These are phyloP conservation scores for Tupaia tana DNA, from an alignment of 2,113 vertebrate species.

Conservation along the genomic window DNA sequence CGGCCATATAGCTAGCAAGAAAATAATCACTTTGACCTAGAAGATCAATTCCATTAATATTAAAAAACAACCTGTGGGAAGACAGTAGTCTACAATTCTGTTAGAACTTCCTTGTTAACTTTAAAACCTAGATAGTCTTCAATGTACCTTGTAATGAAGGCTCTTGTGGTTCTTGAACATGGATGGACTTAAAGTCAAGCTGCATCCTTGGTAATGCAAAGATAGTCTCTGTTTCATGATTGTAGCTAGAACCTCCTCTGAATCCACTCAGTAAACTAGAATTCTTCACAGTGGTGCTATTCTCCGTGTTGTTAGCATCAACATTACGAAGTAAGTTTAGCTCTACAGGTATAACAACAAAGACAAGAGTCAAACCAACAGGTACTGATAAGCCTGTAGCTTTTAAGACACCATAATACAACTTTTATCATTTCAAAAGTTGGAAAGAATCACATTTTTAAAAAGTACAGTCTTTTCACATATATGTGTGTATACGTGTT, in stretches of 20 bases:
- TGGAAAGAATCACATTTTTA: background rate
- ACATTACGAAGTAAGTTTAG: constrained; percentile 96
- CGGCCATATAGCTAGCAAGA: background rate
- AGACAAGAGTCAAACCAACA: background rate
- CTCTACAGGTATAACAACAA: constrained; percentile 86
- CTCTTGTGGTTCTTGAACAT: constrained; percentile 96
- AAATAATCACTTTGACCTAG: constrained; percentile 30
- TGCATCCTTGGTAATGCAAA: constrained; percentile 99
- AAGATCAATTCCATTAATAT: constrained; percentile 14
- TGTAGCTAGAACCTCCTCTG: constrained; percentile 95
- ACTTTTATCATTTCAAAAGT: background rate
- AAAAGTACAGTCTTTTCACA: background rate
- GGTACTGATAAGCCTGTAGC: background rate
- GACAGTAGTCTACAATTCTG: background rate
- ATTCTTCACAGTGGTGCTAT: constrained; percentile 92
- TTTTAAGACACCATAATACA: background rate
- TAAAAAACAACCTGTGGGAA: constrained; percentile 6
- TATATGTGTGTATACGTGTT: background rate
- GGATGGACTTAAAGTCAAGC: constrained; percentile 98
- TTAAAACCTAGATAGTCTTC: no score
- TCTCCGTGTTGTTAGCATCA: constrained; percentile 94
- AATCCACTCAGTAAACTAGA: constrained; percentile 95
- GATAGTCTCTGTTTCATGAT: constrained; percentile 98
- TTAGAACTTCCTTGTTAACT: constrained; percentile 11
- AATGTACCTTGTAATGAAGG: constrained; percentile 92